phyloP scores from a whole-genome alignment of 2,888 invertebrate genomes.

The Herminia tarsipennalis region DNA sequence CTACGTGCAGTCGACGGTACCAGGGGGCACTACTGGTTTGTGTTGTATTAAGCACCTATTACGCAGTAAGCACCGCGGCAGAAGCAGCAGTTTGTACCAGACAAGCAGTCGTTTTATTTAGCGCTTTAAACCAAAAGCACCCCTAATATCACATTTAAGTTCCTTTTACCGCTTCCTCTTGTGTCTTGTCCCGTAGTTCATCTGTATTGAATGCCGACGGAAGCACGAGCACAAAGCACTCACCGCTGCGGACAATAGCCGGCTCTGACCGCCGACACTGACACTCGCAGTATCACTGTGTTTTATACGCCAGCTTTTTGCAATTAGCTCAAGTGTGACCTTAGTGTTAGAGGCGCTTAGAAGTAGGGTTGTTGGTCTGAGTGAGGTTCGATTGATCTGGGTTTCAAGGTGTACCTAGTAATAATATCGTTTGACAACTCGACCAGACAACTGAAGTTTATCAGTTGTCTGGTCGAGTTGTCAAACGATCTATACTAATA shows the following conservation, averaged over 20 bases:
- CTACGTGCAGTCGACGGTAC: too few relatives aligned
- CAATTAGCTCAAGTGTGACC: constrained; percentile 9
- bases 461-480: too few relatives aligned
- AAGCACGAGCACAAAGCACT: constrained; percentile 49
- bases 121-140: too few relatives aligned
- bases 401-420: too few relatives aligned
- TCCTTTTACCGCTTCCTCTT: constrained; percentile 10
- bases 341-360: neutral
- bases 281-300: constrained; percentile 8
- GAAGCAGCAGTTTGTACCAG: too few relatives aligned
- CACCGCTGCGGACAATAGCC: constrained; percentile 53
- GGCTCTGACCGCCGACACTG: constrained; percentile 22
- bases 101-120: too few relatives aligned
- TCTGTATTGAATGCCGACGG: constrained; percentile 50
- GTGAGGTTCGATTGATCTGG: neutral
- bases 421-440: too few relatives aligned
- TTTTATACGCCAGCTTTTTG: constrained; percentile 14
- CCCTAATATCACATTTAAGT: neutral
- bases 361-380: neutral
- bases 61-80: too few relatives aligned
- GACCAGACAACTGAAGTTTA: too few relatives aligned
- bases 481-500: too few relatives aligned
- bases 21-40: too few relatives aligned
- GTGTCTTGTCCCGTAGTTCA: constrained; percentile 12
- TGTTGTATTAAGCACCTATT: too few relatives aligned